These are phyloP conservation scores for Pollenia griseotomentosa DNA, from an alignment of 2,888 invertebrate genomes.

Conservation along the genomic window DNA sequence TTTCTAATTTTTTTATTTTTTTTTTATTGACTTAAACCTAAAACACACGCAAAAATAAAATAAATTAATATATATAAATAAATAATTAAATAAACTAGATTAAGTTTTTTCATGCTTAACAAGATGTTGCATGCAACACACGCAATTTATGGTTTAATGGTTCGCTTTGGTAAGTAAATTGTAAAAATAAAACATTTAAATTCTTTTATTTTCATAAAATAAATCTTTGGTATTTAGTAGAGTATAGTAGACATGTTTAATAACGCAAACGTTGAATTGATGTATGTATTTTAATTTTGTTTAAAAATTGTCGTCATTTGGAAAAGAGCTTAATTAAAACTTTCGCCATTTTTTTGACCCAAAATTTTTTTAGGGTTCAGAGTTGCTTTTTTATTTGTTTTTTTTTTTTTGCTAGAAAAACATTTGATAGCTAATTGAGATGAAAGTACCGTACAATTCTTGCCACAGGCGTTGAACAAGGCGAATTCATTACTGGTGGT, in stretches of 20 bases:
- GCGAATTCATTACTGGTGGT: too few relatives aligned
- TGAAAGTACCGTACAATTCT: too few relatives aligned
- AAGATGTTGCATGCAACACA: constrained; percentile 54
- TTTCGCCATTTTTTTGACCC: constrained; percentile 35
- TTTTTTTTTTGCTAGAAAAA: too few relatives aligned
- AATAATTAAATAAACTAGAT: constrained; percentile 60
- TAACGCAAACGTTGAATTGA: constrained; percentile 6
- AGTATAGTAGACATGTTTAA: background rate
- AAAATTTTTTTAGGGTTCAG: too few relatives aligned
- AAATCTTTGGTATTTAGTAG: constrained; percentile 35
- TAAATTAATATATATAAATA: constrained; percentile 14
- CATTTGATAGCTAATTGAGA: too few relatives aligned
- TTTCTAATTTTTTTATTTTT: constrained; percentile 19
- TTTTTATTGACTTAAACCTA: constrained; percentile 52
- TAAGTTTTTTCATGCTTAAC: constrained; percentile 52
- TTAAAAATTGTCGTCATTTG: background rate
- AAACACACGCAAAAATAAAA: constrained; percentile 34
- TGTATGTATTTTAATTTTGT: background rate
- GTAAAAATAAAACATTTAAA: background rate
- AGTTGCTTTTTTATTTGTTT: too few relatives aligned
- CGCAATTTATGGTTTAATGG: constrained; percentile 66
- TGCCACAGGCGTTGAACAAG: too few relatives aligned
- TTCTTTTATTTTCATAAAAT: constrained; percentile 1
- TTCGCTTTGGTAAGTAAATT: constrained; percentile 61
- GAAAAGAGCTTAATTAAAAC: constrained; percentile 20